Conservation (phyloP, 2,797 vertebrate genomes). For the Chiroxiphia lanceolata region DNA sequence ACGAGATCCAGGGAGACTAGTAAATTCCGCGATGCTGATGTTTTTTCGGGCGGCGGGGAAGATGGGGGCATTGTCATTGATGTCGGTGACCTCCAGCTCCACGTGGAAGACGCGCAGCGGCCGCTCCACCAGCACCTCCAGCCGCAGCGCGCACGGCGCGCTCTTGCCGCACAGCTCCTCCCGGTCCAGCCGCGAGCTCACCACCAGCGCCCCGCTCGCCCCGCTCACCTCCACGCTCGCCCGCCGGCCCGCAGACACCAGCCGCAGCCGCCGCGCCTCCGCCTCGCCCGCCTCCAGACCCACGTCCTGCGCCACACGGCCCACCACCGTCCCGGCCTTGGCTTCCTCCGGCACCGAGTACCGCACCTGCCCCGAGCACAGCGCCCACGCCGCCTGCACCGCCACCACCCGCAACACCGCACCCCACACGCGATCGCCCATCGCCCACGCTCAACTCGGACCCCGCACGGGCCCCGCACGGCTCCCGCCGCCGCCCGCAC, state of each 20-base stretch:
- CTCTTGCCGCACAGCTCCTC: slow-evolving; percentile 47
- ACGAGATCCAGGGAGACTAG: too few species aligned
- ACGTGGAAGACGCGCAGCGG: slow-evolving; percentile 85
- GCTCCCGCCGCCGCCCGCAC: fast-evolving
- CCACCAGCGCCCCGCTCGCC: not conserved
- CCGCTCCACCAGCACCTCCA: slow-evolving; percentile 88
- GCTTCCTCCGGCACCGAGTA: not conserved
- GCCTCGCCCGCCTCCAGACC: slow-evolving; percentile 86
- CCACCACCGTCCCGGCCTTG: not conserved
- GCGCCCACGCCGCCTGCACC: slow-evolving; percentile 26
- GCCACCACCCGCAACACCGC: slow-evolving; percentile 65
- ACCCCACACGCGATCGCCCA: not conserved
- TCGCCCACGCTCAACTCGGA: too few species aligned
- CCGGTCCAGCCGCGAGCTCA: slow-evolving; percentile 22
- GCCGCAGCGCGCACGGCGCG: slow-evolving; percentile 79
- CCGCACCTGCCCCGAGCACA: slow-evolving; percentile 67
- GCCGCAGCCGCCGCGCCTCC: slow-evolving; percentile 54
- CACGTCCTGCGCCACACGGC: slow-evolving; percentile 50
- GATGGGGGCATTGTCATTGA: not conserved
- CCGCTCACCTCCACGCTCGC: slow-evolving; percentile 14
- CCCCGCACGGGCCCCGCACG: fast-evolving
- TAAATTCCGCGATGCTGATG: too few species aligned
- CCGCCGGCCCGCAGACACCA: not conserved
- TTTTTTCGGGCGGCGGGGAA: too few species aligned
- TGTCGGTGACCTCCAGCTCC: slow-evolving; percentile 81